Base-by-base conservation (phyloP, 1,140 invertebrate species). In the Kradibia gibbosae region DNA sequence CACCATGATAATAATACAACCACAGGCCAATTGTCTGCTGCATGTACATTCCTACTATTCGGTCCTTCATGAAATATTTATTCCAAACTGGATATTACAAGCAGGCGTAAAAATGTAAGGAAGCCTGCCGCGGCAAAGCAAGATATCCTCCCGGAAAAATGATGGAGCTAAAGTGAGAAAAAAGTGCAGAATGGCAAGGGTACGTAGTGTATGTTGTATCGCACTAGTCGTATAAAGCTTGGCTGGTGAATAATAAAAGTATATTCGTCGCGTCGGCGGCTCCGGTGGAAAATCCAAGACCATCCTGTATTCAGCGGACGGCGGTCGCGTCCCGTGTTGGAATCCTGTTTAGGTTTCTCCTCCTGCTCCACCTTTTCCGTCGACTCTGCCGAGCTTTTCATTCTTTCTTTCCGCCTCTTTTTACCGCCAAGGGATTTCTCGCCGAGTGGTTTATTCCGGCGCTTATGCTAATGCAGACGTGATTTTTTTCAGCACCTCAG, bases 401-500 rank as follows among this genome's bases (percentile, higher is more conserved):
- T 82, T 20, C 28, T 70, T 75, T 57, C 28, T 11, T 50, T 45
- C 15, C 65, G 3, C 67, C 42, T 39, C 25, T 71, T 57, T 73
- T 78, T 39, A 42, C 31, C 75, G 60, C 57, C 20, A 60, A 76
- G 77, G 65, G 72, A 76, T 77, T 91, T 89, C 87, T n/a, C 86
- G 86, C 88, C 89, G 88, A 91, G 90, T 91, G 91, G 87, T 91
- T 91, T 91, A 91, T 91, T 89, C 89, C 88, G 88, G 86, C 89
- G 90, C 89, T 91, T 91, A 91, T 91, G 90, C 89, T 90, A 91
- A 90, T 91, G 88, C 86, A 87, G 90, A 91, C 90, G 90, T 91
- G 90, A 91, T 91, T 91, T 91, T 88, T 91, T 90, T 79, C 88
- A 90, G 83, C 87, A 88, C 89, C 87, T 90, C 88, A 71, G 80